Conservation (phyloP, 2,113 vertebrate species). For the Phalacrocorax carbo region DNA sequence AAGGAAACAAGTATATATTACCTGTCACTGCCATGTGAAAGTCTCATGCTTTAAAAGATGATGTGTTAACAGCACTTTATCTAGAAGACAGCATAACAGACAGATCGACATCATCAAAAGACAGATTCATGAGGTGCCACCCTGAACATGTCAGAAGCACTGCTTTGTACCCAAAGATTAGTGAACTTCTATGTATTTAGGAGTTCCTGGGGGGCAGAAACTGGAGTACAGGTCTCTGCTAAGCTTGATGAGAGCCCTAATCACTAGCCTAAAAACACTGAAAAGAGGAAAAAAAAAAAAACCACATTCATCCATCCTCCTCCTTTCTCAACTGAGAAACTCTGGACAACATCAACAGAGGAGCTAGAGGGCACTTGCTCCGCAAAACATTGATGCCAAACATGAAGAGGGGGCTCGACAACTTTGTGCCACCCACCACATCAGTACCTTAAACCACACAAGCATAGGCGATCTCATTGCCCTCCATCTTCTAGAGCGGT, state of each 20-base stretch:
- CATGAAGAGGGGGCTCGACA: not conserved
- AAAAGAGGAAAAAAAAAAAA: not conserved
- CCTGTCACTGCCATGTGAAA: conserved; percentile 46
- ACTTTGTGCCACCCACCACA: not conserved
- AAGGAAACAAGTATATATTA: conserved; percentile 52
- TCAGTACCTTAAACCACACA: not conserved
- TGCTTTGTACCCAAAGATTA: not conserved
- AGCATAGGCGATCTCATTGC: not conserved
- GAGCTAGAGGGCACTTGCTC: not conserved
- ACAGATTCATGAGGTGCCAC: not conserved
- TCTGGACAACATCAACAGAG: not conserved
- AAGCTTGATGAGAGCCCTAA: not conserved
- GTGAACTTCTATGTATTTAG: not conserved
- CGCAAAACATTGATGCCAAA: not conserved
- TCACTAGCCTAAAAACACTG: not conserved
- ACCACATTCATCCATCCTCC: not conserved
- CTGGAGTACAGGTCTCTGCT: not conserved
- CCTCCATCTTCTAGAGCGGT: not conserved
- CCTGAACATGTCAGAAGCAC: not conserved
- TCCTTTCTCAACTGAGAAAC: not conserved
- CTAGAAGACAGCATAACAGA: conserved; percentile 32
- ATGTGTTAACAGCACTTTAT: conserved; percentile 36
- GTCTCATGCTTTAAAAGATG: conserved; percentile 12
- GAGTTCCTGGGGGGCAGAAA: not conserved
- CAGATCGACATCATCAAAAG: not conserved